These are phyloP conservation scores for Tinea trinotella DNA, from an alignment of 2,888 invertebrate genomes.

Conservation along the genomic window DNA sequence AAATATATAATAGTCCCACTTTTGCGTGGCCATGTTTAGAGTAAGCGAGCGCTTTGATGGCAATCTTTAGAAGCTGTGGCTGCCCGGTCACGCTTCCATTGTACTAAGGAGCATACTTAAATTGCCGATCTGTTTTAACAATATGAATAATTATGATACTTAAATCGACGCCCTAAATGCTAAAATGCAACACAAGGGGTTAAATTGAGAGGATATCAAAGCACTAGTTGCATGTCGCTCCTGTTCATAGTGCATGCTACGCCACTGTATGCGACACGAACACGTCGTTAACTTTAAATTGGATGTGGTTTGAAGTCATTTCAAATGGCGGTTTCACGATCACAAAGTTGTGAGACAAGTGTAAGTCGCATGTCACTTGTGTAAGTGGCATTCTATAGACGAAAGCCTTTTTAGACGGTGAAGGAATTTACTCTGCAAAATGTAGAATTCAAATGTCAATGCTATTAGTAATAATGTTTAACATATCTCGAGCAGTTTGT, in stretches of 20 bases:
- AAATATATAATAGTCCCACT: constrained; percentile 36
- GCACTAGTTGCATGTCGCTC: neutral
- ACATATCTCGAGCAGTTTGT: neutral
- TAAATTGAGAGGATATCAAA: neutral
- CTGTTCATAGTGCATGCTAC: neutral
- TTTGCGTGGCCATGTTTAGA: constrained; percentile 36
- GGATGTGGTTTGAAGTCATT: constrained; percentile 12
- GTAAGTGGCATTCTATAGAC: constrained; percentile 1
- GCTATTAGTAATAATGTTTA: neutral
- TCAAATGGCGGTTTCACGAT: constrained; percentile 11
- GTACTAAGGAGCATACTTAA: constrained; percentile 29
- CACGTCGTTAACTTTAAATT: constrained; percentile 12
- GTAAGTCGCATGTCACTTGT: constrained; percentile 5
- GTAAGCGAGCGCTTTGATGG: constrained; percentile 33
- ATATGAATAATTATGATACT: neutral
- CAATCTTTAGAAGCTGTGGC: constrained; percentile 38
- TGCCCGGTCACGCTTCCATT: constrained; percentile 56
- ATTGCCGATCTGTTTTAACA: neutral
- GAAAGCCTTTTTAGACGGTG: neutral
- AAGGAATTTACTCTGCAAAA: neutral
- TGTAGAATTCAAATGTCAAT: neutral
- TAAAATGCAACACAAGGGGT: neutral
- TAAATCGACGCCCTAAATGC: neutral
- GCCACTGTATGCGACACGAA: constrained; percentile 1
- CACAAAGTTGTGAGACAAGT: neutral